Evolutionary conservation across 1,140 invertebrate genomes (phyloP), one percentile per base, ranked within the genome.

Genomic region (Drosophila yakuba): DNA sequence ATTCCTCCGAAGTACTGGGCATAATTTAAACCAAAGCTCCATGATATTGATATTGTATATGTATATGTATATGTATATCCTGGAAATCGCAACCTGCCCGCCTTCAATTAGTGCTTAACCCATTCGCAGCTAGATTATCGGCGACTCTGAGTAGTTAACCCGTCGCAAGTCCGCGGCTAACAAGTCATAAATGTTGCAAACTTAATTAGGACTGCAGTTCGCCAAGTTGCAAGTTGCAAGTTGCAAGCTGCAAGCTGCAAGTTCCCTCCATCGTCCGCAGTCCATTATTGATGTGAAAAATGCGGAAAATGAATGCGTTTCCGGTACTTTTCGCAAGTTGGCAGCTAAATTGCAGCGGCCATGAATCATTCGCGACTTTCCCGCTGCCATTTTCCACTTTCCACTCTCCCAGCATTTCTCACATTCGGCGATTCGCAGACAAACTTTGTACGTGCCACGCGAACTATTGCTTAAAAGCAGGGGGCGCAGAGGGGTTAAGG

Each of bases 241-340:
- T 25, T 4, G 25, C 25, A 4, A 25, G 25, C 5, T 25, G 23
- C 23, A 0, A 25, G 23, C 4, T 25, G 23, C 23, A 3, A 25
- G 23, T 25, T 12, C 10, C 47, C 7, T 7, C 23, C 23, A 2
- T 15, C 17, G 20, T 36, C 55, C 11, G 55, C 83, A 88, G 76
- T 88, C 86, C 78, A 88, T 88, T 88, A 88, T 88, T 88, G 83
- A 88, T 88, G 83, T 88, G 83, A 88, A 88, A 80, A 88, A 89
- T 88, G 83, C 83, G 83, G 83, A 88, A 88, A 88, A 88, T 88
- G 79, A 88, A 88, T 88, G 83, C 84, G 84, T 88, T 89, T 88
- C 83, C 83, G 83, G 83, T 89, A 89, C 84, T 88, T 88, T 88
- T 88, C 67, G 84, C 83, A 80, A 88, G 79, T 89, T 88, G 84